A percentile compares a stretch with the other conserved stretches of the same genome.
These are phyloP conservation scores for Ectobius pallidus DNA, from an alignment of 2,888 invertebrate genomes.

Conservation along the genomic window DNA sequence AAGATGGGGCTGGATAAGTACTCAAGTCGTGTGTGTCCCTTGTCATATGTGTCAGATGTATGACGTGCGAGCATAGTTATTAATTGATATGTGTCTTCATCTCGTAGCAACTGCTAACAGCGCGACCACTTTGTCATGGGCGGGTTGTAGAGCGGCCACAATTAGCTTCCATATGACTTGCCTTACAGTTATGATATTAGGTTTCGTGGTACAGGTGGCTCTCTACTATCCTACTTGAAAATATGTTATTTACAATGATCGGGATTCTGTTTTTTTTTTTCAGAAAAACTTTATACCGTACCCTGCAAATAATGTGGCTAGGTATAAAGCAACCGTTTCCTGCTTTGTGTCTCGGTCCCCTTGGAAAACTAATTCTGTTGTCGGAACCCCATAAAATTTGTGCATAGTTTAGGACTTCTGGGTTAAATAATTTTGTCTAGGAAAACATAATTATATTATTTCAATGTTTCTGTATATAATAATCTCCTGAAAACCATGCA, in stretches of 20 bases:
- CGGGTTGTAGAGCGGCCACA: conserved; percentile 32
- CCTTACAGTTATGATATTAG: conserved; percentile 35
- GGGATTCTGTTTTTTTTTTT: no score
- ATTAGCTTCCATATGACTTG: conserved; percentile 35
- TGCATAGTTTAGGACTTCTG: no score
- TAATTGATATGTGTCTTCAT: not conserved
- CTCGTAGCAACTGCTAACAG: not conserved
- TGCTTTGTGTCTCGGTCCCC: no score
- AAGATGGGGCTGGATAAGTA: not conserved
- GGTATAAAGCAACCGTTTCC: no score
- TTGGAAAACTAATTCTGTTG: no score
- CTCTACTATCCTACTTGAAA: conserved; percentile 11
- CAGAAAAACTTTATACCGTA: no score
- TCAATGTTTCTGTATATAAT: no score
- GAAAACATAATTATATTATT: no score
- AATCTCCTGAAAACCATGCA: no score
- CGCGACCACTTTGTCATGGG: conserved; percentile 36
- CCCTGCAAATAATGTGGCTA: no score
- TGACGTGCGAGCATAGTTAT: not conserved
- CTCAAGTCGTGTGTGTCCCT: not conserved
- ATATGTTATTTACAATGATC: not conserved
- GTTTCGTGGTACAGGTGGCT: conserved; percentile 36
- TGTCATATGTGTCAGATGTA: not conserved
- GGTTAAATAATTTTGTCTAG: no score
- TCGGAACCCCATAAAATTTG: no score